Evolutionary conservation across 37 sponge, comb jelly and placozoan species (phyloP), one percentile per base, ranked within the genome.

Genomic region (Cliona cf. orientalis): DNA sequence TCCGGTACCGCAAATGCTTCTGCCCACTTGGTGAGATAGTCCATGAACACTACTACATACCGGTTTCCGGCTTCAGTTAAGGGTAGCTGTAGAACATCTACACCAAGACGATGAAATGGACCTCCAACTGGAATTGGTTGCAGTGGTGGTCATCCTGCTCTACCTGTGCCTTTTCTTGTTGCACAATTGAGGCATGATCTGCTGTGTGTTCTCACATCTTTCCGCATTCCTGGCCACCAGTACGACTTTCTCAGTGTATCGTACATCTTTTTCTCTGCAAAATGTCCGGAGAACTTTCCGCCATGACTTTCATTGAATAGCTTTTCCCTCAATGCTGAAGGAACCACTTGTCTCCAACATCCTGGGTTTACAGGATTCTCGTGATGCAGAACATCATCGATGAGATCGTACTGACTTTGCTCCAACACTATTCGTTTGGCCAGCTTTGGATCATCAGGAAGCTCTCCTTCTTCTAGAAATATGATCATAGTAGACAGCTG

Each of bases 271-370:
- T 28, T 38, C 34, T 4, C 63, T 7, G 63, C 45, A 34, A 77
- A 68, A 33, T 85, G 79, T 9, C 79, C 79, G 22, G 60, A 38
- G 42, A 70, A 77, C 26, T 22, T 9, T 29, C 86, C 79, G 11
- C 34, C 46, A 42, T 85, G 86, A 26, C 33, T 44, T 31, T 76
- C 72, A 0, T 40, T 34, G 23, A 78, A 37, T 22, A 85, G 29
- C 17, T 1, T 23, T 25, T 37, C 1, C 17, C 77, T 42, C 5
- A 36, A 19, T 4, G 38, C 11, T 7, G 12, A 4, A 26, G 85
- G 85, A 7, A 60, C 65, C 21, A 65, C 85, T 0, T 75, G 31
- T 44, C 85, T 9, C 38, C 32, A 5, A 38, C 6, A 14, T 0
- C n/a, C 31, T 39, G 68, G 68, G 39, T 28, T 9, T 7, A 17